phyloP scores from a whole-genome alignment of 2,113 vertebrate species.

The Bufo gargarizans region DNA sequence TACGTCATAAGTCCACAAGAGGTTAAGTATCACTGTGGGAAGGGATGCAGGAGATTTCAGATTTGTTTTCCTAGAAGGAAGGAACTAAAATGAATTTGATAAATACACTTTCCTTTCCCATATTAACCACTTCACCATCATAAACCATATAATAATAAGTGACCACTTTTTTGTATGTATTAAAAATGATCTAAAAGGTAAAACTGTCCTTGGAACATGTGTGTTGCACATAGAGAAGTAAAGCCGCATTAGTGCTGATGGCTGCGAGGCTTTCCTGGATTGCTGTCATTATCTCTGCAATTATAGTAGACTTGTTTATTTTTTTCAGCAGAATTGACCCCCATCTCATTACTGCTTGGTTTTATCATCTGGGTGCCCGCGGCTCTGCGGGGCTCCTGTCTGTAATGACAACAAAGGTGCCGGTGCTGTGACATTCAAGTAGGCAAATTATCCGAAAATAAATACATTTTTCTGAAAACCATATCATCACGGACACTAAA shows the following conservation, averaged over 20 bases:
- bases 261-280: neutral
- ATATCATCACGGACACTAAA: neutral
- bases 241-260: constrained; percentile 25
- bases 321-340: constrained; percentile 7
- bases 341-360: neutral
- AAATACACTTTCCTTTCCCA: too few species aligned
- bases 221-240: neutral
- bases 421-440: neutral
- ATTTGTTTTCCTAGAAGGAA: too few species aligned
- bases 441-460: neutral
- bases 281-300: constrained; percentile 34
- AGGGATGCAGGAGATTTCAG: too few species aligned
- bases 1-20: too few species aligned
- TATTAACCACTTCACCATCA: too few species aligned
- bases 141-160: neutral
- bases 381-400: neutral
- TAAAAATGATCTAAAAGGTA: constrained; percentile 1
- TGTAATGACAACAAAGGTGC: neutral
- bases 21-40: too few species aligned
- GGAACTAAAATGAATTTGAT: too few species aligned
- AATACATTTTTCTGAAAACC: neutral
- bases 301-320: constrained; percentile 16
- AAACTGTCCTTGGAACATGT: neutral
- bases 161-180: neutral
- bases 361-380: neutral